phyloP scores from a whole-genome alignment of 2,888 invertebrate species.

The Dasypolia templi region DNA sequence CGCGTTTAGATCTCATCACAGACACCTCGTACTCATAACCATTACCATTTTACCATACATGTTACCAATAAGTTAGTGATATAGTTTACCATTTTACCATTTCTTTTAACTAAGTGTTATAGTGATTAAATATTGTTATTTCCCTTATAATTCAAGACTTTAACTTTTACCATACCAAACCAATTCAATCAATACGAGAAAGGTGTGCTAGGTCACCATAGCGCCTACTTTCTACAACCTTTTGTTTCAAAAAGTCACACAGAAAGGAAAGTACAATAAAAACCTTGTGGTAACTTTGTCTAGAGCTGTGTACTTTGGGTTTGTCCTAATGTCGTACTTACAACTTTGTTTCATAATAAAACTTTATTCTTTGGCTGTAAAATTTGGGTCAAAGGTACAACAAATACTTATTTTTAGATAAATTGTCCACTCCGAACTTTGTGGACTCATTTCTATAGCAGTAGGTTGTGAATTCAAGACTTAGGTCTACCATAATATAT shows the following conservation, averaged over 20 bases:
- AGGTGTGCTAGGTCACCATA: no score
- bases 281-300: constrained; percentile 7
- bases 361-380: constrained; percentile 39
- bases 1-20: no score
- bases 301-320: constrained; percentile 24
- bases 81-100: no score
- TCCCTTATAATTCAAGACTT: no score
- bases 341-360: constrained; percentile 40
- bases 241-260: constrained; percentile 5
- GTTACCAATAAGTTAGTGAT: no score
- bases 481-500: background rate
- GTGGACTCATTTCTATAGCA: background rate
- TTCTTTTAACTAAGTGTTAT: no score
- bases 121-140: no score
- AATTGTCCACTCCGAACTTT: background rate
- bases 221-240: no score
- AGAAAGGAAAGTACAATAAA: constrained; percentile 16
- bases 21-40: no score
- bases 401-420: constrained; percentile 37
- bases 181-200: no score
- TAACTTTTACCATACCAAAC: no score
- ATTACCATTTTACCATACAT: no score
- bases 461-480: background rate
- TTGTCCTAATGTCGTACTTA: constrained; percentile 33
- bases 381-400: constrained; percentile 14